Evolutionary conservation across 1,140 invertebrate species (phyloP).

Genomic region (Drosophila burlai): DNA sequence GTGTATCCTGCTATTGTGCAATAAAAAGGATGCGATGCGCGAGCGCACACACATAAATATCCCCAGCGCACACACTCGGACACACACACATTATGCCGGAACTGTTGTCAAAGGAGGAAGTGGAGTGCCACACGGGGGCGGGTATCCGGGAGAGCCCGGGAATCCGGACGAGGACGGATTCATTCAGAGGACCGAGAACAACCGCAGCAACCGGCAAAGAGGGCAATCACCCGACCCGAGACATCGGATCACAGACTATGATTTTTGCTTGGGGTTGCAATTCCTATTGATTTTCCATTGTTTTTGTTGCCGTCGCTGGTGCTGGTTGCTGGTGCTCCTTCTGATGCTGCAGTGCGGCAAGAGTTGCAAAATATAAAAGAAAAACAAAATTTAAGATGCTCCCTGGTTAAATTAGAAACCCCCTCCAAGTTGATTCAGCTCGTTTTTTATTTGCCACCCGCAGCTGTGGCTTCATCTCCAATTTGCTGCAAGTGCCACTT

Average conservation of each 20-base stretch:
- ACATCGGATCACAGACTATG: conserved; percentile 44
- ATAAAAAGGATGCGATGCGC: conserved; percentile 79
- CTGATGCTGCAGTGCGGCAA: conserved; percentile 55
- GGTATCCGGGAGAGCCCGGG: conserved; percentile 5
- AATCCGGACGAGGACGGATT: conserved; percentile 19
- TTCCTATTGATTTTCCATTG: conserved; percentile 79
- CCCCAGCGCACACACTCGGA: conserved; percentile 40
- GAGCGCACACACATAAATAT: conserved; percentile 81
- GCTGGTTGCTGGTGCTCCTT: conserved; percentile 17
- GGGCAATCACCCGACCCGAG: conserved; percentile 74
- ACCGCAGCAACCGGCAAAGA: conserved; percentile 74
- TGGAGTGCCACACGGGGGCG: conserved; percentile 31
- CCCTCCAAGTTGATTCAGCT: conserved; percentile 30
- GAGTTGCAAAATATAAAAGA: conserved; percentile 22
- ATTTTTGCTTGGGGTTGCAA: conserved; percentile 74
- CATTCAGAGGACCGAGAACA: conserved; percentile 48
- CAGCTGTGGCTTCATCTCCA: conserved; percentile 55
- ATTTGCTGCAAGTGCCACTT: conserved; percentile 78
- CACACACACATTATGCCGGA: conserved; percentile 44
- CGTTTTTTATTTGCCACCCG: conserved; percentile 49
- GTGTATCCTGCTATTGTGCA: conserved; percentile 55
- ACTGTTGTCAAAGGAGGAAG: conserved; percentile 58
- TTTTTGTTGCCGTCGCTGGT: conserved; percentile 19
- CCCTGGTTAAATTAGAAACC: conserved; percentile 39
- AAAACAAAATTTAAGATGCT: conserved; percentile 32